Evolutionary conservation across 2,888 invertebrate species (phyloP), one percentile per base, ranked within the genome.

Genomic region (Antheraea yamamai): DNA sequence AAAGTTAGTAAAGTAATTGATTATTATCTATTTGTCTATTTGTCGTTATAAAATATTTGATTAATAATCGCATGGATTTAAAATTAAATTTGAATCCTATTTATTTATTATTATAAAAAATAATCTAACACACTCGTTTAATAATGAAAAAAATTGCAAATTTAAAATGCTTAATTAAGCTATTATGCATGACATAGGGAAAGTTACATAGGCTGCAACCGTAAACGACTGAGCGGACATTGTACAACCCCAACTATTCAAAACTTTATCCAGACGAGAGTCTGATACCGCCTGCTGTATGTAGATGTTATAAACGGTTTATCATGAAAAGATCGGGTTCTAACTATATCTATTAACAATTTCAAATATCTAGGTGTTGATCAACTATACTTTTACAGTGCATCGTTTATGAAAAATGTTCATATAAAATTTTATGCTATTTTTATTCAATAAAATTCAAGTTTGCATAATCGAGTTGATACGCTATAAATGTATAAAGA

Each of bases 221-320:
- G 16, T 30, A 14, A 6, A 66, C 20, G 3, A 18, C 20, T 0
- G 35, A 30, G 68, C 68, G 30, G 30, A 68, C 35, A 35, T 35
- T 6, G 68, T 30, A 68, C 68, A 35, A 23, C 8, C 35, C 10
- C 35, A 39, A 70, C 39, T 70, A 70, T 70, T 70, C 70, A 70
- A 70, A 70, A 70, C 70, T 70, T 70, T 70, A n/a, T 70, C 39
- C 12, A 70, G 39, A 20, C 70, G 70, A 39, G 39, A 39, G n/a
- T 7, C 70, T 3, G 35, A 39, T 10, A 70, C 39, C 4, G 39
- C 10, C 39, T 23, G 39, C 20, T 20, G n/a, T 20, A 39, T 70
- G 39, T 18, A 35, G 68, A 68, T 14, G 7, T 30, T 35, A 64
- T 64, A 12, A 68, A 68, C 66, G 20, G 30, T 18, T 61, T n/a